phyloP scores from a whole-genome alignment of 2,113 vertebrate species.

The Xenopus borealis region DNA sequence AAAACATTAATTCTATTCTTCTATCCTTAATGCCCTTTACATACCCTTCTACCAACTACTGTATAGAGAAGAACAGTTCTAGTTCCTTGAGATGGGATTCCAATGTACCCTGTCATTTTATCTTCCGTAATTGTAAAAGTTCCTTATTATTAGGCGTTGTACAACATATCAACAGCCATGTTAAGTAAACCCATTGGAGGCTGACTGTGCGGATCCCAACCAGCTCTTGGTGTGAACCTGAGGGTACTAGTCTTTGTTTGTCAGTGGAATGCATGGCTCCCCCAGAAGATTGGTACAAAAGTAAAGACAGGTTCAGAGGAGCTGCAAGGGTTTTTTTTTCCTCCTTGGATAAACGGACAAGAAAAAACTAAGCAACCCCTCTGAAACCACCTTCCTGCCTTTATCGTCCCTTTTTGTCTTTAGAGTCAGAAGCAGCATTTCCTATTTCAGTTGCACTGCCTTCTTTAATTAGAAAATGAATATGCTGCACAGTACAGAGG shows the following conservation, averaged over 20 bases:
- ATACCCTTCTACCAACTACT: too few relatives aligned
- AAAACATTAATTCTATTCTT: too few relatives aligned
- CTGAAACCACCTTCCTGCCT: constrained; percentile 26
- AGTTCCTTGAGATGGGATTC: too few relatives aligned
- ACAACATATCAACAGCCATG: constrained; percentile 42
- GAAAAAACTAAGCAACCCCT: constrained; percentile 4
- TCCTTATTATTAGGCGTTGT: constrained; percentile 29
- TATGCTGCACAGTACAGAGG: constrained; percentile 32
- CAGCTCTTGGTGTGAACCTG: constrained; percentile 20
- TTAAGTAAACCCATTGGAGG: constrained; percentile 11
- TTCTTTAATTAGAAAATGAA: constrained; percentile 35
- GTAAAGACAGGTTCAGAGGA: constrained; percentile 64
- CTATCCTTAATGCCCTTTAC: too few relatives aligned
- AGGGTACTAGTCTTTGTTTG: constrained; percentile 14
- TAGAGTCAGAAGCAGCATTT: constrained; percentile 31
- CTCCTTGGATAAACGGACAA: not conserved
- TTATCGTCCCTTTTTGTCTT: constrained; percentile 19
- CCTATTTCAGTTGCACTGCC: constrained; percentile 21
- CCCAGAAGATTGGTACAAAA: constrained; percentile 76
- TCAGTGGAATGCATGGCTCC: constrained; percentile 78
- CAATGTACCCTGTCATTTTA: not conserved
- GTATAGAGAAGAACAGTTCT: too few relatives aligned
- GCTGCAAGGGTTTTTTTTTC: constrained; percentile 51
- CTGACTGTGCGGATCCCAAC: constrained; percentile 4
- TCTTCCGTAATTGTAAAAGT: not conserved